These are phyloP conservation scores for Campoletis raptor DNA, from an alignment of 2,888 invertebrate genomes.

Conservation along the genomic window DNA sequence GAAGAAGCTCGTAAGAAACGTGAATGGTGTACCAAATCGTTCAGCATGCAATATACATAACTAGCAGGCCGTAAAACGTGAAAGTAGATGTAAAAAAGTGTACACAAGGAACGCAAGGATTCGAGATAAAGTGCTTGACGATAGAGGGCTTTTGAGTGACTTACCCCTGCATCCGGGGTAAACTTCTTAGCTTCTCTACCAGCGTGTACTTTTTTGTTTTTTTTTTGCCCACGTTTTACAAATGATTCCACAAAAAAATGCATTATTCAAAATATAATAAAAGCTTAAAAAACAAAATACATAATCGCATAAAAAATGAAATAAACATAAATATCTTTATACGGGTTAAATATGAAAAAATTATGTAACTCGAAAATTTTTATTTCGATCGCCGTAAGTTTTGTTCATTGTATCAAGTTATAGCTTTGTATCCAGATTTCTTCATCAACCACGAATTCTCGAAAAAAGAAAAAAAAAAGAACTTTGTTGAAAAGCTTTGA, in stretches of 20 bases:
- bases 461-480: not conserved
- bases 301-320: not conserved
- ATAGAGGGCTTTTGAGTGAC: conserved; percentile 3
- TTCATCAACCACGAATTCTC: not conserved
- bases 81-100: conserved; percentile 30
- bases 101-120: conserved; percentile 9
- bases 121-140: conserved; percentile 17
- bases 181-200: not conserved
- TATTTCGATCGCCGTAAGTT: not conserved
- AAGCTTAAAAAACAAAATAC: not conserved
- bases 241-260: not conserved
- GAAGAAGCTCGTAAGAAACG: conserved; percentile 5
- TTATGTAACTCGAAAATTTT: not conserved
- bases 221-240: not conserved
- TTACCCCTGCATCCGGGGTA: not conserved
- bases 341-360: no score
- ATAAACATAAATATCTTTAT: no score
- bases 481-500: not conserved
- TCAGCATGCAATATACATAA: conserved; percentile 14
- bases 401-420: not conserved
- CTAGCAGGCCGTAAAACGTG: conserved; percentile 1
- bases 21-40: conserved; percentile 22
- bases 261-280: not conserved
- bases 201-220: not conserved
- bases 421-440: not conserved